phyloP scores from a whole-genome alignment of 64 coral and sea anemone species.

The Stichodactyla helianthus region DNA sequence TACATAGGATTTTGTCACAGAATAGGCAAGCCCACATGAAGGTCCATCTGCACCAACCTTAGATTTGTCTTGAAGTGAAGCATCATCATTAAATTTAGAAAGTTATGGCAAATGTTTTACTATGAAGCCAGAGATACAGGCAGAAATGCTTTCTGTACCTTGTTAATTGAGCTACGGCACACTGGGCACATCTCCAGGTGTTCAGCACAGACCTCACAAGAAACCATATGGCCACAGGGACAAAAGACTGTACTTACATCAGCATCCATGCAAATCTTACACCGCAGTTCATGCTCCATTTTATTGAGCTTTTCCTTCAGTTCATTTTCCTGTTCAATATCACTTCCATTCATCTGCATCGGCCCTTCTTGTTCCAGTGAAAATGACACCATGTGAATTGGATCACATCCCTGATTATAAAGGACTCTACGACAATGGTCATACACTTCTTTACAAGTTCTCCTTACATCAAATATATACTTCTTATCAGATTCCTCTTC shows the following conservation, averaged over 20 bases:
- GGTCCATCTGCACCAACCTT: no score
- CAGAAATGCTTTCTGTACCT: slow-evolving; percentile 67
- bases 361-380: not conserved
- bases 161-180: slow-evolving; percentile 68
- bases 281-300: slow-evolving; percentile 75
- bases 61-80: not conserved
- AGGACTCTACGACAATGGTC: slow-evolving; percentile 86
- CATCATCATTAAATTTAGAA: not conserved
- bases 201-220: slow-evolving; percentile 65
- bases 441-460: slow-evolving; percentile 89
- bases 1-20: no score
- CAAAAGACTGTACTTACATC: slow-evolving; percentile 85
- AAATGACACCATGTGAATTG: slow-evolving; percentile 31
- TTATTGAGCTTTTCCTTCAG: slow-evolving; percentile 63
- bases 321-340: not conserved
- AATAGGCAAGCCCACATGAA: no score
- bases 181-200: slow-evolving; percentile 72
- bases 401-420: slow-evolving; percentile 60
- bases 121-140: slow-evolving; percentile 14
- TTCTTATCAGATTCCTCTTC: slow-evolving; percentile 96
- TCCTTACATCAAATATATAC: slow-evolving; percentile 97
- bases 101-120: not conserved
- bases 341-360: not conserved
- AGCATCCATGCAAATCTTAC: slow-evolving; percentile 94
- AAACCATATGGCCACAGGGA: slow-evolving; percentile 96